A percentile compares a stretch with the other conserved stretches of the same genome.
These are phyloP conservation scores for Phymanthus crucifer DNA, from an alignment of 92 coral and sea anemone species.

Conservation along the genomic window DNA sequence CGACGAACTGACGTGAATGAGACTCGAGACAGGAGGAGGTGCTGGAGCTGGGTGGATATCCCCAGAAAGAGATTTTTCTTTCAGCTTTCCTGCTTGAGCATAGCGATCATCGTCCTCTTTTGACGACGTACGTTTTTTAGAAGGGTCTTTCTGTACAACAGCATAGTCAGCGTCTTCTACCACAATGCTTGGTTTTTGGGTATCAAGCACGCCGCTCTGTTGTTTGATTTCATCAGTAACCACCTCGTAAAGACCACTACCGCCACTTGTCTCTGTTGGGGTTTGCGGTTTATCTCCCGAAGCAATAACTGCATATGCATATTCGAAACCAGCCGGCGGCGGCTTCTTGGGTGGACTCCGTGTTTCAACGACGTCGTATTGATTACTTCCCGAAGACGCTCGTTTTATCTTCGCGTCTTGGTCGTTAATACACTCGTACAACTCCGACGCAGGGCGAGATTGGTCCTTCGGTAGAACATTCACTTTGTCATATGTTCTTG, in stretches of 20 bases:
- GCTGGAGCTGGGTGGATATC: slow-evolving; percentile 19
- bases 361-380: slow-evolving; percentile 26
- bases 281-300: slow-evolving; percentile 1
- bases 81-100: not conserved
- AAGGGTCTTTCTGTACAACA: slow-evolving; percentile 18
- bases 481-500: not conserved
- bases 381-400: slow-evolving; percentile 10
- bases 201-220: not conserved
- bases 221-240: slow-evolving; percentile 28
- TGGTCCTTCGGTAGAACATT: not conserved
- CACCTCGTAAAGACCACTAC: slow-evolving; percentile 29
- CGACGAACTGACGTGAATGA: slow-evolving; percentile 9
- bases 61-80: slow-evolving; percentile 16
- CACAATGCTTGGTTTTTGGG: not conserved
- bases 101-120: not conserved
- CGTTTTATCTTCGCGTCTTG: slow-evolving; percentile 15
- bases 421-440: slow-evolving; percentile 28
- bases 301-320: slow-evolving; percentile 24
- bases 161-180: slow-evolving; percentile 15
- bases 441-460: slow-evolving; percentile 29
- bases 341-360: not conserved
- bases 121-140: not conserved
- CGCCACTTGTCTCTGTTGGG: slow-evolving; percentile 20
- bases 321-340: not conserved
- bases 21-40: slow-evolving; percentile 18